A percentile compares a stretch with the other conserved stretches of the same genome.
These are phyloP conservation scores for Cirrhinus mrigala DNA, from an alignment of 2,797 vertebrate species.

Conservation along the genomic window DNA sequence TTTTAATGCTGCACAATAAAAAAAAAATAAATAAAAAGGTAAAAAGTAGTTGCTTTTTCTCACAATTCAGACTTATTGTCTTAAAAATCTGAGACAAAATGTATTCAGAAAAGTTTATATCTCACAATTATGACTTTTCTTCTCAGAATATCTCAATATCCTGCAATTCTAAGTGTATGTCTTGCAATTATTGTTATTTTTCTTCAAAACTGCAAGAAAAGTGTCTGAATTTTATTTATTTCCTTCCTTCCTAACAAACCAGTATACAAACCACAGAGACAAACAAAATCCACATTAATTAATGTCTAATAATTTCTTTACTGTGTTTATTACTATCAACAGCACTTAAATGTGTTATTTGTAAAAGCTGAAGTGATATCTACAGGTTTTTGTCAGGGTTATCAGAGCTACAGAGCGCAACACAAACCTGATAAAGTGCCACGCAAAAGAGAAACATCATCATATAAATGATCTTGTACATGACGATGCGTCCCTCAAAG, in stretches of 20 bases:
- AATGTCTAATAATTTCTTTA: not conserved
- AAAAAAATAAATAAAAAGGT: too few species aligned
- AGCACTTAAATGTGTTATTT: not conserved
- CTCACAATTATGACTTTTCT: not conserved
- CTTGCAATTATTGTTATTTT: not conserved
- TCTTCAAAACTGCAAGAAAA: not conserved
- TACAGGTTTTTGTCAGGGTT: not conserved
- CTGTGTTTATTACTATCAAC: not conserved
- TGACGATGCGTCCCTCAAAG: slow-evolving; percentile 93
- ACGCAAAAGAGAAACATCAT: slow-evolving; percentile 95
- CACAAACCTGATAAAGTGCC: slow-evolving; percentile 91
- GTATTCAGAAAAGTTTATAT: not conserved
- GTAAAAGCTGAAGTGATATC: not conserved
- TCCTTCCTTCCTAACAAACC: too few species aligned
- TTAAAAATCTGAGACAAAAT: too few species aligned
- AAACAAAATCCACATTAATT: not conserved
- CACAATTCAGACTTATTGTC: not conserved
- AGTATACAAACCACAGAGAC: not conserved
- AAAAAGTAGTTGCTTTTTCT: not conserved
- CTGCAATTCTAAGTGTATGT: too few species aligned
- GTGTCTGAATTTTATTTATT: fast-evolving
- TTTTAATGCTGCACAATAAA: too few species aligned
- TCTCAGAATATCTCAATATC: too few species aligned
- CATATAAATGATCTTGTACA: slow-evolving; percentile 99
- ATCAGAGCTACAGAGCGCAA: not conserved